phyloP scores from a whole-genome alignment of 2,797 vertebrate species.

The Pterois miles region DNA sequence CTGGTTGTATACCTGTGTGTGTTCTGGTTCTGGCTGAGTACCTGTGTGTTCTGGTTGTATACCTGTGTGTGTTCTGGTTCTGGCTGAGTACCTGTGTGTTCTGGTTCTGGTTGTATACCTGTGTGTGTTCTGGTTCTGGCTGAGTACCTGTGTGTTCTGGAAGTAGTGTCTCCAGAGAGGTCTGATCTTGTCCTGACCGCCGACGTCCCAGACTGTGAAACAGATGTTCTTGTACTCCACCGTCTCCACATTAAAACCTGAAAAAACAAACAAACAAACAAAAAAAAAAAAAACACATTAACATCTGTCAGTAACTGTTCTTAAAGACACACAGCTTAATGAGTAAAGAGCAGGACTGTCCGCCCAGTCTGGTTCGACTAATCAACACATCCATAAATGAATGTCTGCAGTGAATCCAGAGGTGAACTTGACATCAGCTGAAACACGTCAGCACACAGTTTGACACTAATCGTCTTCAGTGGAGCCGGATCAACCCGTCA shows the following conservation, averaged over 20 bases:
- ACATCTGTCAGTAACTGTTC: too few species aligned
- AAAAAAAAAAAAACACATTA: too few species aligned
- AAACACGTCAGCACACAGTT: neutral
- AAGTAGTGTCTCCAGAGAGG: slow-evolving; percentile 93
- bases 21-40: neutral
- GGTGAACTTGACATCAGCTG: too few species aligned
- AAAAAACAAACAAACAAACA: slow-evolving; percentile 18
- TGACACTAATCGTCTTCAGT: neutral
- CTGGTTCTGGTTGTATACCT: slow-evolving; percentile 69
- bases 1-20: too few species aligned
- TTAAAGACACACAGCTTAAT: neutral
- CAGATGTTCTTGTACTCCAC: slow-evolving; percentile 93
- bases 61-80: slow-evolving; percentile 84
- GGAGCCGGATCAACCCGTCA: neutral
- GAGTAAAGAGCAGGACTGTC: too few species aligned
- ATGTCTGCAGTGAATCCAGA: too few species aligned
- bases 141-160: slow-evolving; percentile 89
- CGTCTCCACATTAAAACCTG: slow-evolving; percentile 92
- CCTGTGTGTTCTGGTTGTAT: neutral
- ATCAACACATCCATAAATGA: too few species aligned
- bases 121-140: slow-evolving; percentile 80
- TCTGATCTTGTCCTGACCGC: slow-evolving; percentile 91
- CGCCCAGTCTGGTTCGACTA: too few species aligned
- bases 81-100: neutral
- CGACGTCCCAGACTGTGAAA: slow-evolving; percentile 92